Percentiles rank a stretch among this genome's conserved stretches.
phyloP scores from a whole-genome alignment of 1,140 invertebrate species.

The Gryon sp. region DNA sequence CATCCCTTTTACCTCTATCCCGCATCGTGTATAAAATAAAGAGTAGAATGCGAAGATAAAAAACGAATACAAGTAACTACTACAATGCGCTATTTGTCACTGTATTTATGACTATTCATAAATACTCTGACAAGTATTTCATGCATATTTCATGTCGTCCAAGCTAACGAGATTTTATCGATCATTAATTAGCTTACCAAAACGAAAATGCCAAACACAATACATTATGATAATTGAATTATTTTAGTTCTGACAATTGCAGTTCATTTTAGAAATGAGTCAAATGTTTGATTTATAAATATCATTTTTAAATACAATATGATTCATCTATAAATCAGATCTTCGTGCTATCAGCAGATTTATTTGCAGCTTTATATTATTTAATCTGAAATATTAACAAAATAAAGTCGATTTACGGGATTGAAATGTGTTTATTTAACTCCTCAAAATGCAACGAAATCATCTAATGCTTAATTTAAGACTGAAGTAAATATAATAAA shows the following conservation, averaged over 20 bases:
- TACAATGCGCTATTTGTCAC: conserved; percentile 23
- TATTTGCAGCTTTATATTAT: background rate
- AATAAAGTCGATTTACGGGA: no score
- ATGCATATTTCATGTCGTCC: conserved; percentile 47
- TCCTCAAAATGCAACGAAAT: no score
- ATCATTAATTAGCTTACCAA: conserved; percentile 52
- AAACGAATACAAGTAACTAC: conserved; percentile 47
- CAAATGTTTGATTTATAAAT: conserved; percentile 33
- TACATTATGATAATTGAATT: conserved; percentile 53
- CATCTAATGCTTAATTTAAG: no score
- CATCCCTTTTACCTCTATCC: conserved; percentile 20
- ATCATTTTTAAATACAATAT: conserved; percentile 1
- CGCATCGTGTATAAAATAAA: conserved; percentile 22
- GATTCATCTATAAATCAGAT: background rate
- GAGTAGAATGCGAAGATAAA: conserved; percentile 30
- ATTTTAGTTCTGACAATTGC: conserved; percentile 41
- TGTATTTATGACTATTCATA: conserved; percentile 51
- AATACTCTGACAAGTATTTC: conserved; percentile 55
- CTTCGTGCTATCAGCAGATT: background rate
- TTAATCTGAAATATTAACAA: no score
- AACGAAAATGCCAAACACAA: conserved; percentile 48
- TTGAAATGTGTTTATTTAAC: no score
- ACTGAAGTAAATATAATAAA: no score
- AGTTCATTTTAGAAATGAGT: conserved; percentile 41
- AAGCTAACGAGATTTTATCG: conserved; percentile 54